phyloP scores from a whole-genome alignment of 2,113 vertebrate species.

The Craseonycteris thonglongyai region DNA sequence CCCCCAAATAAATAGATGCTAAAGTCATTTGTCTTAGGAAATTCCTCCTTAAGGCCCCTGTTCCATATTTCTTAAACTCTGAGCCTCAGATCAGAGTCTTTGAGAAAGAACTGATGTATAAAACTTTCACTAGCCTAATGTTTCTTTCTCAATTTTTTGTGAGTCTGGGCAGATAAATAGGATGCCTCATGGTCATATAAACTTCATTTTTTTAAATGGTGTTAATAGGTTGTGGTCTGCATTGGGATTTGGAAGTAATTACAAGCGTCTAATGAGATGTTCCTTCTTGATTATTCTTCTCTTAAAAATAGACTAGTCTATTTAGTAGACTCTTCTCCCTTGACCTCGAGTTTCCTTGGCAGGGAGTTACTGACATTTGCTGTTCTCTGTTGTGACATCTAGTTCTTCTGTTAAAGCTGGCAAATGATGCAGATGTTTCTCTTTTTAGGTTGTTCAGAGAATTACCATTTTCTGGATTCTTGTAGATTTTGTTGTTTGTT shows the following conservation, averaged over 20 bases:
- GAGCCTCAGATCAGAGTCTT: slow-evolving; percentile 5
- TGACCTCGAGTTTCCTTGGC: slow-evolving; percentile 46
- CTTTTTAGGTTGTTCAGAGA: slow-evolving; percentile 35
- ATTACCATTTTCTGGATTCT: slow-evolving; percentile 47
- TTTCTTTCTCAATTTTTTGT: slow-evolving; percentile 21
- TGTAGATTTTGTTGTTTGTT: background rate
- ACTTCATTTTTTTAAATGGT: slow-evolving; percentile 58
- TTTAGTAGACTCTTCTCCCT: slow-evolving; percentile 67
- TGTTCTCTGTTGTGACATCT: slow-evolving; percentile 11
- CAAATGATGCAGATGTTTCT: slow-evolving; percentile 46
- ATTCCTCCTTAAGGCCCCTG: background rate
- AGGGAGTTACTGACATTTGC: background rate
- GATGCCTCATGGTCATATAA: slow-evolving; percentile 47
- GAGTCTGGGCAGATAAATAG: slow-evolving; percentile 36
- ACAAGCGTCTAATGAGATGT: slow-evolving; percentile 74
- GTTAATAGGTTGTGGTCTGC: slow-evolving; percentile 73
- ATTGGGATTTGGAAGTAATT: slow-evolving; percentile 82
- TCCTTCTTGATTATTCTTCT: slow-evolving; percentile 68
- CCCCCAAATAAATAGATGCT: background rate
- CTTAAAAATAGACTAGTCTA: slow-evolving; percentile 76
- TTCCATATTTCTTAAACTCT: slow-evolving; percentile 5
- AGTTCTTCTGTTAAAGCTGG: slow-evolving; percentile 43
- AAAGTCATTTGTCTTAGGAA: background rate
- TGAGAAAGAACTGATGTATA: background rate
- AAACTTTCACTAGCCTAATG: background rate